These are phyloP conservation scores for Priocnemis perturbator DNA, from an alignment of 2,888 invertebrate species.

Conservation along the genomic window DNA sequence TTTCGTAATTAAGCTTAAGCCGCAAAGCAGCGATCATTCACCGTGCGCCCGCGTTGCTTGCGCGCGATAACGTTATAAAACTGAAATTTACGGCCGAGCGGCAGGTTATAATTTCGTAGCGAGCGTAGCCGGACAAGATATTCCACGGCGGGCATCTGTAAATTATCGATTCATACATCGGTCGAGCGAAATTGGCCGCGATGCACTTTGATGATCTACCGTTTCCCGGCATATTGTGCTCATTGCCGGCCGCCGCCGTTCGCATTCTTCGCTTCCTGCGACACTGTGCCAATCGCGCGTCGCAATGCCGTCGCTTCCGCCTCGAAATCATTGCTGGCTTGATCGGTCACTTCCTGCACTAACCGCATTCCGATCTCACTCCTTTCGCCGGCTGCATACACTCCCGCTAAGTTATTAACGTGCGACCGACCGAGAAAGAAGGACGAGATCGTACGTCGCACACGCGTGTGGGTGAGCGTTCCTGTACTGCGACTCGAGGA, in stretches of 20 bases:
- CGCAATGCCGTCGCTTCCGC: slow-evolving; percentile 47
- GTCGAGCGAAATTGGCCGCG: not conserved
- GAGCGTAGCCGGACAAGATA: no score
- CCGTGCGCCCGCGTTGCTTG: no score
- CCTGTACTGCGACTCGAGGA: no score
- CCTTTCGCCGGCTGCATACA: slow-evolving; percentile 49
- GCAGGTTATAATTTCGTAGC: no score
- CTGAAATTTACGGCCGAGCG: no score
- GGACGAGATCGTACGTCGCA: no score
- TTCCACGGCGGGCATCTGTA: no score
- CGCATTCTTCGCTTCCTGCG: slow-evolving; percentile 26
- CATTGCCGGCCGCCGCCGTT: no score
- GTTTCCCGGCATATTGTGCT: slow-evolving; percentile 24
- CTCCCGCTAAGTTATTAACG: slow-evolving; percentile 53
- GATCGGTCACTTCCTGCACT: slow-evolving; percentile 56
- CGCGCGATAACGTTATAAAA: no score
- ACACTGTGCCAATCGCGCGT: not conserved
- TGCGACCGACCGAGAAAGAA: not conserved
- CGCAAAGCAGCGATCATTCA: no score
- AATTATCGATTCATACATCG: no score
- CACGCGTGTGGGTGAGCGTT: no score
- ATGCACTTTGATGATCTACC: not conserved
- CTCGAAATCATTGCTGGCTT: slow-evolving; percentile 46
- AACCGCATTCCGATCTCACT: slow-evolving; percentile 56
- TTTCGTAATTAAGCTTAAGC: not conserved